Evolutionary conservation across 2,113 vertebrate species (phyloP).

Genomic region (Falco punctatus): DNA sequence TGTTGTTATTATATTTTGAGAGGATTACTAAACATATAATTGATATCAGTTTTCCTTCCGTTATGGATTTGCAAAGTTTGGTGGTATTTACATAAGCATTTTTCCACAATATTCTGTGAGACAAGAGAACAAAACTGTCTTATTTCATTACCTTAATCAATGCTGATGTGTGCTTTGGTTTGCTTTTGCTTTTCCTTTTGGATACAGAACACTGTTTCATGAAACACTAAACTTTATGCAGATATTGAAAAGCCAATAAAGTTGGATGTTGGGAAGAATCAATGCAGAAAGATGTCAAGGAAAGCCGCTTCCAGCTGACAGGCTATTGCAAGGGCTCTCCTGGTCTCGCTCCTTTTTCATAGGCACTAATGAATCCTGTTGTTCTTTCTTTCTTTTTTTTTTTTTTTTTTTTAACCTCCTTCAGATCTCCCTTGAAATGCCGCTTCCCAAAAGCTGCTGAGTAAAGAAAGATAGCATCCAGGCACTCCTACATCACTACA

Average conservation of each 20-base stretch:
- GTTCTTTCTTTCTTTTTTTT: neutral
- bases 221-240: constrained; percentile 11
- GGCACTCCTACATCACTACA: accelerated
- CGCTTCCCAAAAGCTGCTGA: neutral
- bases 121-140: neutral
- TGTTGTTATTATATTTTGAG: constrained; percentile 15
- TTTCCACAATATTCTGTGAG: neutral
- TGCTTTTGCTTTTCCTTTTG: neutral
- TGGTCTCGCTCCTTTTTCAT: neutral
- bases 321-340: neutral
- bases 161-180: neutral
- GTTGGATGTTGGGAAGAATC: neutral
- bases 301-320: neutral
- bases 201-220: neutral
- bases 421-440: neutral
- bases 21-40: constrained; percentile 49
- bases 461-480: neutral
- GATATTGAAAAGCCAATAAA: neutral
- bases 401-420: neutral
- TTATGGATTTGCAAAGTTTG: neutral
- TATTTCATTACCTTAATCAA: neutral
- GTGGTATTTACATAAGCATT: neutral
- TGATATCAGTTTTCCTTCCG: neutral
- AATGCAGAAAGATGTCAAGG: neutral
- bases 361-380: neutral